These are phyloP conservation scores for Orthosia gothica DNA, from an alignment of 2,888 invertebrate genomes.

Conservation along the genomic window DNA sequence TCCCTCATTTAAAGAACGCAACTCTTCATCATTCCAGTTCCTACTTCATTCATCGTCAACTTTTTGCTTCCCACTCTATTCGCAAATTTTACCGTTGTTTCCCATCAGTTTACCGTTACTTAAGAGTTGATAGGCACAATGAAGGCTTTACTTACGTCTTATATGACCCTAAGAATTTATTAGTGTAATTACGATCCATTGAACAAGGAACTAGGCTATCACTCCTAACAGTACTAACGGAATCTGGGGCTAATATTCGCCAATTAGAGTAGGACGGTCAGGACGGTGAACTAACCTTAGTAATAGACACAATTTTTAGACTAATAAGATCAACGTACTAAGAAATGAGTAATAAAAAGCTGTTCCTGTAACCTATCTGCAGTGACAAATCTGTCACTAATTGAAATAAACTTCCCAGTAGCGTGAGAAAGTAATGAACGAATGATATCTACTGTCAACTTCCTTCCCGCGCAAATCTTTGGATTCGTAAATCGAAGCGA, in stretches of 20 bases:
- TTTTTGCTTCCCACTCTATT: slow-evolving; percentile 2
- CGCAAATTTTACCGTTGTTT: slow-evolving; percentile 49
- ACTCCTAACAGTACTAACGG: slow-evolving; percentile 35
- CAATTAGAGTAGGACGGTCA: slow-evolving; percentile 52
- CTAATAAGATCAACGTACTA: slow-evolving; percentile 35
- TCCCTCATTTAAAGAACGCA: neutral
- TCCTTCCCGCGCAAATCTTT: slow-evolving; percentile 45
- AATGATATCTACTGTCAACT: slow-evolving; percentile 33
- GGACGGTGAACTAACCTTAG: slow-evolving; percentile 32
- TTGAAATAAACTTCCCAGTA: slow-evolving; percentile 28
- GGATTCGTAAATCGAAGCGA: slow-evolving; percentile 58
- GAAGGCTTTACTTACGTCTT: slow-evolving; percentile 1
- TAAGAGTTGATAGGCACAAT: slow-evolving; percentile 29
- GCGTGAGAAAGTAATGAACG: slow-evolving; percentile 40
- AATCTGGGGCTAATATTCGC: slow-evolving; percentile 44
- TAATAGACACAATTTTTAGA: slow-evolving; percentile 36
- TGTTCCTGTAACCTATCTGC: slow-evolving; percentile 25
- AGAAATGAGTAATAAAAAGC: slow-evolving; percentile 33
- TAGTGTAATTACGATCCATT: slow-evolving; percentile 59
- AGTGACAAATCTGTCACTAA: slow-evolving; percentile 19
- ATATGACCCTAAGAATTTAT: slow-evolving; percentile 57
- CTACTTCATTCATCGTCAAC: neutral
- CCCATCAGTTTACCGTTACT: slow-evolving; percentile 48
- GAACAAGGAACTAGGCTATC: slow-evolving; percentile 55
- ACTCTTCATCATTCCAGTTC: neutral